Evolutionary conservation across 1,140 invertebrate genomes (phyloP), one percentile per base, ranked within the genome.

Genomic region (Phthorimaea operculella): DNA sequence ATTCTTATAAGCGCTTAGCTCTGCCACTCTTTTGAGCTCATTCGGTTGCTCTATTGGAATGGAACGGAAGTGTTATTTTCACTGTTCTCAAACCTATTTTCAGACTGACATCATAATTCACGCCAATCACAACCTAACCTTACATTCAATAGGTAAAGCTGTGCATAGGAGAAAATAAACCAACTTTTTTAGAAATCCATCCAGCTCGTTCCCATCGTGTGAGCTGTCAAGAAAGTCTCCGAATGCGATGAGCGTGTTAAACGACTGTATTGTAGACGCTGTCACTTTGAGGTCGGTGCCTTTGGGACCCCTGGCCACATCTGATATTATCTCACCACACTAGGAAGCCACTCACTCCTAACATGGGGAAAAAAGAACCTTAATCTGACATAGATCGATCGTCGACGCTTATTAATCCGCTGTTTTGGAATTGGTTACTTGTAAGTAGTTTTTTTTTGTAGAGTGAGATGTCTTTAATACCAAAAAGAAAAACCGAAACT

Each of bases 171-270:
- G 6, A 28, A 28, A 28, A 28, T 28, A 28, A 28, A 28, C 52
- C 16, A 57, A 61, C 64, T 28, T 28, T 28, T 28, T 28, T 28
- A 6, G 21, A 28, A 28, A 28, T 28, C 21, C 2, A 4, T 28
- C 21, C 21, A 28, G 21, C 21, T 28, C 53, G 42, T 60, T 57
- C 55, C 17, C 66, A 64, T 57, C 64, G 57, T 62, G 60, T 59
- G 60, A 78, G 69, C 75, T 79, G 78, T 83, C 78, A 79, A 69
- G 72, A 66, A 59, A 67, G 64, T 59, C 56, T 70, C 71, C 70
- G 67, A 74, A 74, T 69, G 72, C 68, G 76, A 76, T 69, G 71
- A 74, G 77, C 76, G 76, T 78, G 74, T 79, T 80, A 82, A 81
- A 82, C 74, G 74, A 73, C 66, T 67, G 74, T 70, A 76, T 80